Percentiles rank a stretch among this genome's conserved stretches.
Evolutionary conservation across 2,113 vertebrate species (phyloP).

Genomic region (Cebus imitator): DNA sequence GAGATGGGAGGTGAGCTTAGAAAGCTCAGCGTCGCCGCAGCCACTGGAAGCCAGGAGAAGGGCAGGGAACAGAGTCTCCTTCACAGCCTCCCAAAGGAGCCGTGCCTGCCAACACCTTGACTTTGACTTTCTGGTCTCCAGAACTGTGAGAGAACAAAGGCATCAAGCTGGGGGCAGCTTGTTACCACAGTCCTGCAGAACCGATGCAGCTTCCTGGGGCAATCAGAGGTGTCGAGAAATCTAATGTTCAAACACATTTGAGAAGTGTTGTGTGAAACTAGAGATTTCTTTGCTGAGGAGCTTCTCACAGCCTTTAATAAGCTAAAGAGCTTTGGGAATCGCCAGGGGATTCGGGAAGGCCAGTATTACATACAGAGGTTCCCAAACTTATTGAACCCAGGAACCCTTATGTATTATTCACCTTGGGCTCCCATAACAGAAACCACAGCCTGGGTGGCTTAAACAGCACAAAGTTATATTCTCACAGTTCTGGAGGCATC

Average conservation of each 20-base stretch:
- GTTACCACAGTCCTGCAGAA: too few species aligned
- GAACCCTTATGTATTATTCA: background rate
- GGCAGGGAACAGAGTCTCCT: background rate
- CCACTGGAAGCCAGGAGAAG: background rate
- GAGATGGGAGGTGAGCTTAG: background rate
- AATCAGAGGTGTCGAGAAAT: background rate
- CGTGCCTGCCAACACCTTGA: background rate
- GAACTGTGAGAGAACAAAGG: background rate
- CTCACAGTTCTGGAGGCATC: background rate
- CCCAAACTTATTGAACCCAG: background rate
- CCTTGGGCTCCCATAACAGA: background rate
- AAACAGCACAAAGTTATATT: background rate
- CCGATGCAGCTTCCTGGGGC: background rate
- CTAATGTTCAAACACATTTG: background rate
- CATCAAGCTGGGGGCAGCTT: background rate
- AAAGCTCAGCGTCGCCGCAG: rapidly evolving
- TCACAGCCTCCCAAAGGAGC: background rate
- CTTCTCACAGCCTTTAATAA: background rate
- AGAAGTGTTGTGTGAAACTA: background rate
- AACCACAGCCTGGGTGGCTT: background rate
- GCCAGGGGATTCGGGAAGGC: background rate
- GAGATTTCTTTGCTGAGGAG: background rate
- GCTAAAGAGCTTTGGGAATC: background rate
- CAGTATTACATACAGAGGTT: background rate
- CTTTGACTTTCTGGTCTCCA: background rate